Conservation (phyloP, 2,113 vertebrate species). For the Enhydra lutris region DNA sequence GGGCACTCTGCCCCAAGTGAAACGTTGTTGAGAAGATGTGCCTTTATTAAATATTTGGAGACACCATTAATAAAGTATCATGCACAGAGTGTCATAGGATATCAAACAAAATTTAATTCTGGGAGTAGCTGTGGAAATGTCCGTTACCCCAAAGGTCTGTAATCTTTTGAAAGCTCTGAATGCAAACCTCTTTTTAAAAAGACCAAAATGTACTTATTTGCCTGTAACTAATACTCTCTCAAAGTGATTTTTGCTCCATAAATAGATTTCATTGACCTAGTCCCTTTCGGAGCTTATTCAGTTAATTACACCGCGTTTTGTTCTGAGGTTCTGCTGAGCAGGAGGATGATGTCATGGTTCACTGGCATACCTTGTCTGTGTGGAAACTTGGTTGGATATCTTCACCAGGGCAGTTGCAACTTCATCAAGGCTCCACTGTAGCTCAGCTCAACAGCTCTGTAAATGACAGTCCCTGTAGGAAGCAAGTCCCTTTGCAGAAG, state of each 20-base stretch:
- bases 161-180: background rate
- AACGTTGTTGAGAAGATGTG: constrained; percentile 86
- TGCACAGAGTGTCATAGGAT: constrained; percentile 84
- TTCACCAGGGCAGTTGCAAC: background rate
- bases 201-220: background rate
- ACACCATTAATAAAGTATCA: constrained; percentile 85
- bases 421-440: background rate
- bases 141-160: background rate
- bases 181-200: background rate
- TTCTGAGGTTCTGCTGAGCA: background rate
- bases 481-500: background rate
- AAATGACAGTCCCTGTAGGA: background rate
- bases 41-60: constrained; percentile 85
- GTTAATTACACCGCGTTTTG: background rate
- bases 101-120: constrained; percentile 83
- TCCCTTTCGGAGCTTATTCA: background rate
- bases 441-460: background rate
- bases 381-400: background rate
- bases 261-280: background rate
- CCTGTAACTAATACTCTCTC: background rate
- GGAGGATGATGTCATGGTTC: background rate
- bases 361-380: no score
- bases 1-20: constrained; percentile 82
- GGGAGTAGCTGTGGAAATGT: constrained; percentile 58
- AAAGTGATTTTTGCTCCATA: background rate